A percentile compares a stretch with the other conserved stretches of the same genome.
These are phyloP conservation scores for Sebastes iracundus DNA, from an alignment of 2,797 vertebrate genomes.

Conservation along the genomic window DNA sequence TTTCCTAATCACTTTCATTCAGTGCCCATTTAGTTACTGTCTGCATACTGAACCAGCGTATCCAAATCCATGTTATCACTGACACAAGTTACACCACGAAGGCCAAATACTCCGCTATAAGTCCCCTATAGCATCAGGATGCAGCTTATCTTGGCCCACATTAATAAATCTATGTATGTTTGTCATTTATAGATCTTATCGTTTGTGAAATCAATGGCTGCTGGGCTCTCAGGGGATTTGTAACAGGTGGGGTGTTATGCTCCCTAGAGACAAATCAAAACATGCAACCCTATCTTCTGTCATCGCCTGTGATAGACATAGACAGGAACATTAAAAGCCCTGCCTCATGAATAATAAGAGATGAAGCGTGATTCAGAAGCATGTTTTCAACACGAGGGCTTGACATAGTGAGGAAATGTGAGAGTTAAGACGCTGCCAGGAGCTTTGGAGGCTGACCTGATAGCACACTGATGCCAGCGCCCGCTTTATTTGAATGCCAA, in stretches of 20 bases:
- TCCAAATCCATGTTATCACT: slow-evolving; percentile 3
- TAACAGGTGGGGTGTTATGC: neutral
- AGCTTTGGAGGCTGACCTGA: slow-evolving; percentile 46
- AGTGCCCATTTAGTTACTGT: slow-evolving; percentile 44
- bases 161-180: slow-evolving; percentile 35
- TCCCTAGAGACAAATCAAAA: slow-evolving; percentile 20
- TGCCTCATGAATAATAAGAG: slow-evolving; percentile 38
- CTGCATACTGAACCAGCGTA: slow-evolving; percentile 1
- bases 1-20: slow-evolving; percentile 68
- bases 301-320: neutral
- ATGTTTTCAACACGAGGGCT: slow-evolving; percentile 27
- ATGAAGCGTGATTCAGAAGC: slow-evolving; percentile 36
- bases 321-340: slow-evolving; percentile 18
- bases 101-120: slow-evolving; percentile 6
- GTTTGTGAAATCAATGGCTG: slow-evolving; percentile 16
- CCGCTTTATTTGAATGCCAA: slow-evolving; percentile 22
- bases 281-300: slow-evolving; percentile 5
- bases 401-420: slow-evolving; percentile 17
- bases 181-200: slow-evolving; percentile 34
- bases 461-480: slow-evolving; percentile 30
- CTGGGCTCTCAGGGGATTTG: slow-evolving; percentile 14
- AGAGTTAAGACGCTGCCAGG: slow-evolving; percentile 47
- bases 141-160: slow-evolving; percentile 22
- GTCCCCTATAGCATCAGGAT: slow-evolving; percentile 2
- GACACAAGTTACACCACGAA: slow-evolving; percentile 12